Base-by-base conservation (phyloP, 2,888 invertebrate species). In the Aquatica leii region DNA sequence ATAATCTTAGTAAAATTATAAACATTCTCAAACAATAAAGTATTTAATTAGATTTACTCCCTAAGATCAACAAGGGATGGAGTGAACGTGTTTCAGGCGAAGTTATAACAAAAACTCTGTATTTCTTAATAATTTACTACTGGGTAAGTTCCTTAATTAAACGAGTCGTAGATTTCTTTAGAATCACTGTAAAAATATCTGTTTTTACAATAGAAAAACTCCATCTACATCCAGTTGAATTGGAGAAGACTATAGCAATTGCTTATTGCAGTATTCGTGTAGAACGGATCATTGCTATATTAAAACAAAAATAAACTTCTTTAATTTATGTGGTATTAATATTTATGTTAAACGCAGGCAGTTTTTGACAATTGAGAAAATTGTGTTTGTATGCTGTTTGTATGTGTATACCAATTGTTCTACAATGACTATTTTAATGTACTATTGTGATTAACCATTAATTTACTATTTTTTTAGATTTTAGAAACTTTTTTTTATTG, bases 21-120 rank as follows among this genome's bases (percentile, higher is more conserved):
- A 65, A 17, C 60, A 68, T 15, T 59, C 62, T n/a, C 9, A 55
- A 11, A 68, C 62, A 17, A 21, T 60, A 0, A 65, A 65, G 20
- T 59, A 35, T 57, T 57, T 68, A 31, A 65, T 68, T 12, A 65
- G 58, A 1, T 59, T 65, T 0, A 65, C 67, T 4, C 67, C 65
- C 12, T 60, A 65, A 46, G 65, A 65, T 67, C 9, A 60, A 57
- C 40, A n/a, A 54, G 3, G 58, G 41, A 8, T 62, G 58, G 53
- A 62, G 65, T 17, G 65, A 55, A 1, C 41, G 58, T 5, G 20
- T 37, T n/a, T 60, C 60, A 15, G 61, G 64, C 37, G 62, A 62
- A 49, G 9, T 9, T 9, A 46, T 62, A 4, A 18, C 46, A 9
- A 58, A 37, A 15, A 37, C 11, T 51, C 41, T 9, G 20, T 12